Percentiles rank a stretch among this genome's conserved stretches.
Conservation (phyloP, 1,140 invertebrate species). For the Drosophila sp. region DNA sequence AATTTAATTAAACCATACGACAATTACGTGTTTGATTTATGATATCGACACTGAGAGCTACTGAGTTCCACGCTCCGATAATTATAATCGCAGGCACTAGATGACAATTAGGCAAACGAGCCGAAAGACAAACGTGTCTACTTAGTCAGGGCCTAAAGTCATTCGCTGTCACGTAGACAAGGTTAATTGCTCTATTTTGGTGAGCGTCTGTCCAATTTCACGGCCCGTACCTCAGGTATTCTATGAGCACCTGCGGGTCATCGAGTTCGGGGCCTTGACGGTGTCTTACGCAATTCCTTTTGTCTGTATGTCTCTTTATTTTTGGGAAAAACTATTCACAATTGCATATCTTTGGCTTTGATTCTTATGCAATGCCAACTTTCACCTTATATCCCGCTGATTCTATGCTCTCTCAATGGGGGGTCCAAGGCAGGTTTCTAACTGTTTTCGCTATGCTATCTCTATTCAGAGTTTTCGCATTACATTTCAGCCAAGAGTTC, state of each 20-base stretch:
- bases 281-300: constrained; percentile 45
- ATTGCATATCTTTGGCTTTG: constrained; percentile 30
- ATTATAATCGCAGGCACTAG: constrained; percentile 67
- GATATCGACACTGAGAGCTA: constrained; percentile 13
- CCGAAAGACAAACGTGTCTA: constrained; percentile 39
- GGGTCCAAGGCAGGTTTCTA: constrained; percentile 24
- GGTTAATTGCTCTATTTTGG: constrained; percentile 78
- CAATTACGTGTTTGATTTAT: constrained; percentile 63
- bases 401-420: constrained; percentile 23
- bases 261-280: constrained; percentile 30
- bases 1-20: constrained; percentile 50
- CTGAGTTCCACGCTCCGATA: constrained; percentile 44
- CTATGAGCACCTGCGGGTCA: constrained; percentile 38
- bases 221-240: constrained; percentile 36
- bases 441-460: neutral
- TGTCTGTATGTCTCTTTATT: neutral
- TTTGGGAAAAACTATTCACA: constrained; percentile 3
- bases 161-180: constrained; percentile 64
- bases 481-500: neutral
- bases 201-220: constrained; percentile 37
- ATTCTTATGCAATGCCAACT: constrained; percentile 59
- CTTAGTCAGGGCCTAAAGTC: constrained; percentile 33
- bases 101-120: constrained; percentile 50
- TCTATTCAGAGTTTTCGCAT: neutral
- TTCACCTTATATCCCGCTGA: constrained; percentile 53